Conservation (phyloP, 2,888 invertebrate species). For the Aleiodes testaceus region DNA sequence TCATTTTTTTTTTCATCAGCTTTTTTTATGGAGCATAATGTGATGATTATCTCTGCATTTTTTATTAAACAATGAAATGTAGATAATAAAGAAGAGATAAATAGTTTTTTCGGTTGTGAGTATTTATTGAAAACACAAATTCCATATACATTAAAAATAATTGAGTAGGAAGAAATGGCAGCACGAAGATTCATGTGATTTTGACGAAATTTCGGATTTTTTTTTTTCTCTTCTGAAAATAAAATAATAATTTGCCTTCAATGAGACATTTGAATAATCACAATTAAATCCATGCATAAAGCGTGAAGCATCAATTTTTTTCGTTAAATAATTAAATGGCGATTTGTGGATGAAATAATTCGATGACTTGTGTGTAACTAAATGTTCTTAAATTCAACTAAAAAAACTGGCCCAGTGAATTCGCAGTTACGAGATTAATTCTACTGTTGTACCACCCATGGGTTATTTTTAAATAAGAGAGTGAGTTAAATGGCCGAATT, state of each 20-base stretch:
- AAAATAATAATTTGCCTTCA: constrained; percentile 31
- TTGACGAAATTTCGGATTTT: not conserved
- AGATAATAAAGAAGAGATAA: not conserved
- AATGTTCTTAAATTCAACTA: constrained; percentile 9
- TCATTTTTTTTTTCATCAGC: no score
- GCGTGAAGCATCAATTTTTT: not conserved
- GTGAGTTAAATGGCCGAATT: constrained; percentile 49
- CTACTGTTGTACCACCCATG: constrained; percentile 45
- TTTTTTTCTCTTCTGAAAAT: constrained; percentile 24
- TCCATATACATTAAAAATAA: constrained; percentile 52
- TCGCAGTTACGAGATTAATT: constrained; percentile 51
- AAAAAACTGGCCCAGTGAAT: constrained; percentile 44
- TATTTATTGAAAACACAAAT: constrained; percentile 59
- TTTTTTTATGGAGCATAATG: no score
- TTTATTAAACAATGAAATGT: not conserved
- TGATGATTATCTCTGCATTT: no score
- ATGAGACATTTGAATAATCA: constrained; percentile 3
- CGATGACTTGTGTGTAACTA: constrained; percentile 4
- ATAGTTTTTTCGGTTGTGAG: constrained; percentile 35
- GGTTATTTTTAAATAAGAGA: constrained; percentile 57
- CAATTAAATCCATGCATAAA: constrained; percentile 13
- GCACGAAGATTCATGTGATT: constrained; percentile 5
- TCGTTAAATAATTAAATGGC: constrained; percentile 1
- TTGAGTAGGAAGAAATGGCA: constrained; percentile 25
- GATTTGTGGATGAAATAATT: constrained; percentile 10